phyloP scores from a whole-genome alignment of 1,140 invertebrate genomes.

The Drosophila gunungcola region DNA sequence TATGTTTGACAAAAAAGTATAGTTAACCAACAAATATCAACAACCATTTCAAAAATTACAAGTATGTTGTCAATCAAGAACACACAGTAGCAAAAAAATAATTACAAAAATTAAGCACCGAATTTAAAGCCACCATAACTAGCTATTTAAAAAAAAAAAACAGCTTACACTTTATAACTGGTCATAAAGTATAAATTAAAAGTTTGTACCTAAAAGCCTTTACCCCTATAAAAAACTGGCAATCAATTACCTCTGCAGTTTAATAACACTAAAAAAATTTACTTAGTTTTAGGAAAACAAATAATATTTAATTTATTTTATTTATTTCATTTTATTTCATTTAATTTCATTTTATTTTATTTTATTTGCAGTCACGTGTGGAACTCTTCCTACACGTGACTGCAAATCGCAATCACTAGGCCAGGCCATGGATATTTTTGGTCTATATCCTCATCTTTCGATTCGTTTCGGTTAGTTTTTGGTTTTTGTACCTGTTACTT shows the following conservation, averaged over 20 bases:
- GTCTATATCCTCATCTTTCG: neutral
- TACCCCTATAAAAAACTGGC: no score
- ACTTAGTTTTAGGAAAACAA: slow-evolving; percentile 2
- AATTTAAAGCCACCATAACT: no score
- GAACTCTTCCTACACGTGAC: slow-evolving; percentile 14
- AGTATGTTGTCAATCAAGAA: no score
- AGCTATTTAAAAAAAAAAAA: neutral
- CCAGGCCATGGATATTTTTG: slow-evolving; percentile 11
- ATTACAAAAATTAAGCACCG: no score
- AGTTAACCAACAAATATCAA: no score
- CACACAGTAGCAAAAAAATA: no score
- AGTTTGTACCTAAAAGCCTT: no score
- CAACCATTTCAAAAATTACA: no score
- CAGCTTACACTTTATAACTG: neutral
- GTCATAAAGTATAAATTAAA: neutral
- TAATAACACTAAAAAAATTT: neutral
- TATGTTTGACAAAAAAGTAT: no score
- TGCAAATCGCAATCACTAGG: neutral
- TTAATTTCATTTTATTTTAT: no score
- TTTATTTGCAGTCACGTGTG: no score
- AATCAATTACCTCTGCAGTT: neutral
- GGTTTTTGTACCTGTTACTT: neutral
- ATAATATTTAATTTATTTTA: neutral
- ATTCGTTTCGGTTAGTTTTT: slow-evolving; percentile 7
- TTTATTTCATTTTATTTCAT: no score